phyloP scores from a whole-genome alignment of 2,888 invertebrate genomes.

The Branchipolynoe longqiensis region DNA sequence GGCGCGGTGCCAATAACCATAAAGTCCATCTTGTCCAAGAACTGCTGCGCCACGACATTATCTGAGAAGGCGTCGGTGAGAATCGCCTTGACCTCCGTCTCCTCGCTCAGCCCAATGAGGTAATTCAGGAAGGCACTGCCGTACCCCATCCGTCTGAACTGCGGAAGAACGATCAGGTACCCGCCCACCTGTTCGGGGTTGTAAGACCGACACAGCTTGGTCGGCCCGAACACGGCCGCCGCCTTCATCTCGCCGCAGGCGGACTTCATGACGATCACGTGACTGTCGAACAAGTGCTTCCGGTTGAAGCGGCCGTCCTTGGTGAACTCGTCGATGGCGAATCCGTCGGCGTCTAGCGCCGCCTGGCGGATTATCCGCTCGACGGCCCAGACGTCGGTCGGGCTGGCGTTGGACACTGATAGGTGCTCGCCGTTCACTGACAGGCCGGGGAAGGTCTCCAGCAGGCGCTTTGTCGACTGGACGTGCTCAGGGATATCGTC shows the following conservation, averaged over 20 bases:
- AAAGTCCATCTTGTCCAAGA: background rate
- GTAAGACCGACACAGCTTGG: conserved; percentile 18
- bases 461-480: background rate
- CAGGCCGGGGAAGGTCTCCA: background rate
- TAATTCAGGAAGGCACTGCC: conserved; percentile 1
- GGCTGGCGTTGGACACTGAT: background rate
- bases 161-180: conserved; percentile 1
- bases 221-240: conserved; percentile 30
- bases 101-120: background rate
- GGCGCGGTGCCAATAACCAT: background rate
- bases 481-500: background rate
- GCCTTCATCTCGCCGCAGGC: conserved; percentile 9
- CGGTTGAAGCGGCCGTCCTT: conserved; percentile 53
- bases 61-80: background rate
- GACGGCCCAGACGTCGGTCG: conserved; percentile 26
- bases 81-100: background rate
- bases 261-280: conserved; percentile 33
- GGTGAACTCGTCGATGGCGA: conserved; percentile 54
- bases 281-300: background rate
- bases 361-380: conserved; percentile 44
- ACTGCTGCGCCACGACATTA: background rate
- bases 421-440: background rate
- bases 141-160: background rate
- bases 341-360: conserved; percentile 33
- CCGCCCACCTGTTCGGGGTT: conserved; percentile 1